Evolutionary conservation across 2,113 vertebrate species (phyloP).

Genomic region (Miniopterus natalensis): DNA sequence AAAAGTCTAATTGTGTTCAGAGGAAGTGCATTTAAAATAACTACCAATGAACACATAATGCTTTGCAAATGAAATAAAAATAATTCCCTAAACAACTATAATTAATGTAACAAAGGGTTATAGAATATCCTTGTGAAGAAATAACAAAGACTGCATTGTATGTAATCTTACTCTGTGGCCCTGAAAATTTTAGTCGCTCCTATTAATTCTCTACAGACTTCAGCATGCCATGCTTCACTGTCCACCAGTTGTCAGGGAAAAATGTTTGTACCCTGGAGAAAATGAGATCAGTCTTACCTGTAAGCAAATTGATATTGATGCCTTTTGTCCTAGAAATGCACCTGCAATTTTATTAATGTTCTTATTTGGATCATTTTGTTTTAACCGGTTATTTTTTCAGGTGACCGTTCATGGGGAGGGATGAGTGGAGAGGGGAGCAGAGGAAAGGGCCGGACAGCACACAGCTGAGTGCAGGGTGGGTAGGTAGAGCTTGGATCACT

Average conservation of each 20-base stretch:
- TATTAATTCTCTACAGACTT: background rate
- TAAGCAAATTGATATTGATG: constrained; percentile 67
- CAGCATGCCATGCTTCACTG: constrained; percentile 43
- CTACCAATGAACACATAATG: background rate
- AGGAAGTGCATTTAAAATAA: constrained; percentile 45
- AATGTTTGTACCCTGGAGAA: constrained; percentile 36
- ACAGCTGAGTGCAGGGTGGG: background rate
- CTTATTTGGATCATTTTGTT: constrained; percentile 3
- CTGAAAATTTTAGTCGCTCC: constrained; percentile 60
- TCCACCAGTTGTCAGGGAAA: constrained; percentile 59
- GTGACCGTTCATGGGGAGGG: background rate
- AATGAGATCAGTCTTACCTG: constrained; percentile 61
- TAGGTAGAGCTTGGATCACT: background rate
- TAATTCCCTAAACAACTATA: background rate
- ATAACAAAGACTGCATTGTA: background rate
- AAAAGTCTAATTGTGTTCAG: constrained; percentile 37
- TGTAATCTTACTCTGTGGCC: constrained; percentile 1
- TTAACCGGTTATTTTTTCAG: constrained; percentile 11
- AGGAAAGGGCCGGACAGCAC: background rate
- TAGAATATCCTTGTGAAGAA: constrained; percentile 29
- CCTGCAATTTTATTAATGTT: constrained; percentile 58
- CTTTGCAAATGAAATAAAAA: constrained; percentile 74
- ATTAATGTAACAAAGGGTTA: constrained; percentile 52
- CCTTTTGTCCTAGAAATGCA: constrained; percentile 55
- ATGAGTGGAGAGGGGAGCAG: background rate